Conservation (phyloP, 2,888 invertebrate genomes). For the Perithous albicinctus region DNA sequence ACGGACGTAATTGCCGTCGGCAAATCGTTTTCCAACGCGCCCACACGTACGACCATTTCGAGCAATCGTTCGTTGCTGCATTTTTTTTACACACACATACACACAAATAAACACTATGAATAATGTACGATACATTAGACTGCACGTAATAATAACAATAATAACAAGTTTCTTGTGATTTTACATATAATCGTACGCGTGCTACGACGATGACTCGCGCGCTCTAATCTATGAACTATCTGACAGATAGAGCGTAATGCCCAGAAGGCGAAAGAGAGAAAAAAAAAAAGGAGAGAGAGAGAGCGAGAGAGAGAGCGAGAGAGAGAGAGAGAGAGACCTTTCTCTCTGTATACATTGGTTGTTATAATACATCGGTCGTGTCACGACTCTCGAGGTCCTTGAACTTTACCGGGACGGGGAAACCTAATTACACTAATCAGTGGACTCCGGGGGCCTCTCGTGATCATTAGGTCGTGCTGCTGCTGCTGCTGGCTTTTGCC, state of each 20-base stretch:
- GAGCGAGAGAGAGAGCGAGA: constrained; percentile 27
- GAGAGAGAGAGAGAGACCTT: constrained; percentile 27
- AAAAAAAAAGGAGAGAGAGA: not conserved
- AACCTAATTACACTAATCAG: constrained; percentile 70
- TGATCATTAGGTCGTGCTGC: constrained; percentile 51
- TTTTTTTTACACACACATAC: too few relatives aligned
- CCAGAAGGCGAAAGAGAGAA: constrained; percentile 18
- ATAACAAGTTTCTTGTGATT: constrained; percentile 3
- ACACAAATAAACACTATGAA: constrained; percentile 6
- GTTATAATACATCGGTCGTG: constrained; percentile 23
- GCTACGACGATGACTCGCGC: constrained; percentile 23
- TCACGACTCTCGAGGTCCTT: constrained; percentile 65
- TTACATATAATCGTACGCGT: constrained; percentile 27
- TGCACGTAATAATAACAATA: not conserved
- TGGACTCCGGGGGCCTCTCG: constrained; percentile 47
- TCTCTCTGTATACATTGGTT: not conserved
- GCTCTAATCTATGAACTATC: constrained; percentile 24
- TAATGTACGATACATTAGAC: constrained; percentile 14
- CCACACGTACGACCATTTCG: constrained; percentile 47
- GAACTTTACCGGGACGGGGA: constrained; percentile 68
- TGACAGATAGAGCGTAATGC: constrained; percentile 30
- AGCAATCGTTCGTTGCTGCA: not conserved
- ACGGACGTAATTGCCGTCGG: constrained; percentile 61
- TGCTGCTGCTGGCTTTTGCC: too few relatives aligned
- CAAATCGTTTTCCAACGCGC: constrained; percentile 65